Evolutionary conservation across 1,140 invertebrate species (phyloP).

Genomic region (Pseudomyrmex sp.): DNA sequence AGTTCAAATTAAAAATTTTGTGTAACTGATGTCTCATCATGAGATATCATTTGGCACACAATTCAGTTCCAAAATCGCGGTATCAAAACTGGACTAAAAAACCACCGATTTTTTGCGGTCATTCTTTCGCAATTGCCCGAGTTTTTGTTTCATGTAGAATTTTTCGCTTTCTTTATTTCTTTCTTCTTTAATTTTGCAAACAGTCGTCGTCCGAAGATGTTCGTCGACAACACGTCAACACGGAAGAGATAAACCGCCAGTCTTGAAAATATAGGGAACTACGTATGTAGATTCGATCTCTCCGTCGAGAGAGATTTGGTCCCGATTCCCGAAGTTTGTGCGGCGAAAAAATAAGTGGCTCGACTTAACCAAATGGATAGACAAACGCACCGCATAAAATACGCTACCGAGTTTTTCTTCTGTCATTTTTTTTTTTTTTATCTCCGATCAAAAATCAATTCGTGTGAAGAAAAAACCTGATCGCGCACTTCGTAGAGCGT

Average conservation of each 20-base stretch:
- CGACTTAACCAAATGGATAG: slow-evolving; percentile 83
- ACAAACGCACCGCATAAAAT: slow-evolving; percentile 76
- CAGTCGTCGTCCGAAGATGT: slow-evolving; percentile 59
- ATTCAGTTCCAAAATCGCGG: too few relatives aligned
- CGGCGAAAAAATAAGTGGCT: slow-evolving; percentile 38
- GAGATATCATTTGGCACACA: too few relatives aligned
- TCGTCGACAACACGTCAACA: slow-evolving; percentile 48
- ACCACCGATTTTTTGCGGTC: neutral
- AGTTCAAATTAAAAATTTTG: too few relatives aligned
- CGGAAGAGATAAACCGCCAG: slow-evolving; percentile 59
- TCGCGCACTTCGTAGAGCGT: slow-evolving; percentile 18
- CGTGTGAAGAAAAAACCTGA: slow-evolving; percentile 1
- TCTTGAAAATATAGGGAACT: slow-evolving; percentile 21
- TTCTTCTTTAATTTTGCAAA: slow-evolving; percentile 9
- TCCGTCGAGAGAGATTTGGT: slow-evolving; percentile 26
- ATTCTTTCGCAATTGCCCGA: slow-evolving; percentile 5
- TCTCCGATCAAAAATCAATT: slow-evolving; percentile 19
- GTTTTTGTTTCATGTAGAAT: neutral
- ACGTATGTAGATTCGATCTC: too few relatives aligned
- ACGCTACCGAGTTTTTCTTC: slow-evolving; percentile 12
- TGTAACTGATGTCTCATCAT: too few relatives aligned
- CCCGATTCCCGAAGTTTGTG: slow-evolving; percentile 23
- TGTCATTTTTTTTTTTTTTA: neutral
- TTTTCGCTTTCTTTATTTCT: neutral
- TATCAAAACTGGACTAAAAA: too few relatives aligned